phyloP scores from a whole-genome alignment of 1,140 invertebrate genomes.

The Leptonema lineaticorne region DNA sequence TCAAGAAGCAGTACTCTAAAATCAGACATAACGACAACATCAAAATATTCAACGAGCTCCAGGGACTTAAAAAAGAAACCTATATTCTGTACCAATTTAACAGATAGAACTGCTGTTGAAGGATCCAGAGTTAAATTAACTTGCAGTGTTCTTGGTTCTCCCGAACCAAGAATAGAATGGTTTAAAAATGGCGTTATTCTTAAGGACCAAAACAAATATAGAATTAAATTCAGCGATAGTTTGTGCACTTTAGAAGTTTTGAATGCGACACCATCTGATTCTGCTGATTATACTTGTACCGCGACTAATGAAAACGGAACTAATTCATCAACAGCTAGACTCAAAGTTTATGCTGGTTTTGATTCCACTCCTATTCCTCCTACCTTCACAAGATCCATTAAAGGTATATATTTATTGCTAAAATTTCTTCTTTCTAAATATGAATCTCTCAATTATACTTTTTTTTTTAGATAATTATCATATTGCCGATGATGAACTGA shows the following conservation, averaged over 20 bases:
- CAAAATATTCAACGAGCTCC: constrained; percentile 42
- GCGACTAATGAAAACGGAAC: constrained; percentile 74
- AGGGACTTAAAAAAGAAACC: constrained; percentile 66
- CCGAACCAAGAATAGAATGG: constrained; percentile 81
- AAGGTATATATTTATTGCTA: constrained; percentile 57
- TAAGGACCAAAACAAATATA: constrained; percentile 57
- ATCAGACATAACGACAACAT: constrained; percentile 26
- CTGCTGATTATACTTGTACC: constrained; percentile 73
- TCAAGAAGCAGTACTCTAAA: constrained; percentile 31
- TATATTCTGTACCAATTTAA: constrained; percentile 77
- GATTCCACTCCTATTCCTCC: constrained; percentile 68
- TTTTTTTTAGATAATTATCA: constrained; percentile 65
- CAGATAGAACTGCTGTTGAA: constrained; percentile 72
- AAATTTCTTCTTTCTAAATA: not conserved
- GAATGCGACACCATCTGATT: constrained; percentile 63
- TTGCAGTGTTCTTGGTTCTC: constrained; percentile 80
- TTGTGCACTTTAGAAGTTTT: constrained; percentile 75
- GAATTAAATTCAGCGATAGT: constrained; percentile 63
- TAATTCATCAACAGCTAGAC: constrained; percentile 64
- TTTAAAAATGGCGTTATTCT: constrained; percentile 73
- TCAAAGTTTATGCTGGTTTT: constrained; percentile 71
- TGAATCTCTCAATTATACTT: not conserved
- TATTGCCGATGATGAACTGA: constrained; percentile 68
- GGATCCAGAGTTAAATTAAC: constrained; percentile 75
- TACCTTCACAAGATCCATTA: constrained; percentile 70